phyloP scores from a whole-genome alignment of 2,797 vertebrate species.

The Cuculus canorus region DNA sequence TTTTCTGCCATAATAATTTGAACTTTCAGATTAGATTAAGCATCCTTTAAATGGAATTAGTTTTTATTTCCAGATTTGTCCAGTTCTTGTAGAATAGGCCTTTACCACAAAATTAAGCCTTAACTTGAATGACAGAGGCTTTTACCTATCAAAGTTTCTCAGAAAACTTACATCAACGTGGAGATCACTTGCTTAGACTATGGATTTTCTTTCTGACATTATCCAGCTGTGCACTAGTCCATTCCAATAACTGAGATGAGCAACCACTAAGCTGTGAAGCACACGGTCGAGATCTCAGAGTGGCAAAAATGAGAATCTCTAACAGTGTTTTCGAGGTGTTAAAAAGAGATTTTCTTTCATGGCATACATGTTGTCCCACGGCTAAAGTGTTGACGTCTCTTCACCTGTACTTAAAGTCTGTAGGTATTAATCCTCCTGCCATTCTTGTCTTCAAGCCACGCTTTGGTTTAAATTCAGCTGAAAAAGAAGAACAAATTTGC shows the following conservation, averaged over 20 bases:
- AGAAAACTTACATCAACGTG: conserved; percentile 16
- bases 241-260: conserved; percentile 41
- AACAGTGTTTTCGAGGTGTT: conserved; percentile 48
- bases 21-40: background rate
- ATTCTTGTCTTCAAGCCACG: background rate
- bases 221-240: conserved; percentile 3
- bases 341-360: conserved; percentile 46
- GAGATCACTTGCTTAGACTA: background rate
- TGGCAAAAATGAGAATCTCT: conserved; percentile 58
- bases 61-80: background rate
- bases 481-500: background rate
- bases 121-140: background rate
- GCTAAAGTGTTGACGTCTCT: conserved; percentile 27
- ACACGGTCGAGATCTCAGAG: background rate
- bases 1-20: background rate
- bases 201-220: conserved; percentile 46
- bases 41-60: background rate
- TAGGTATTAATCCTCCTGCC: background rate
- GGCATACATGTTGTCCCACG: conserved; percentile 28
- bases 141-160: conserved; percentile 6
- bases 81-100: background rate
- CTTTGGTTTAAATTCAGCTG: background rate
- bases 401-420: background rate
- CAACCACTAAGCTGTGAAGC: conserved; percentile 35
- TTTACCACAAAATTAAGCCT: background rate